Conservation (phyloP, 1,140 invertebrate genomes). For the Kradibia gibbosae region DNA sequence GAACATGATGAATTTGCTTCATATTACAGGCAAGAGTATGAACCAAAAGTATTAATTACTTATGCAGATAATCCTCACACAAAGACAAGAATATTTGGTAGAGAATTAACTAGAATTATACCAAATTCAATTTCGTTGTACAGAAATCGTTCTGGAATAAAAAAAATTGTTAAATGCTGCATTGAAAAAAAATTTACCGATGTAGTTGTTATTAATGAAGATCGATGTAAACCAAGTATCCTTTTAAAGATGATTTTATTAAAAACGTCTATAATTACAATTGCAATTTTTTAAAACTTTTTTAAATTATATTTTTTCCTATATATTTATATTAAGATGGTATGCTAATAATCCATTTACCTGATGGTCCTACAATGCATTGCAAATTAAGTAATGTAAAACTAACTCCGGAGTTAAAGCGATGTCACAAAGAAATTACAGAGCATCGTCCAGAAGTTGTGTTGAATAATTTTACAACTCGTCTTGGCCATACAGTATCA, state of each 20-base stretch:
- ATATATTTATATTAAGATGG: conserved; percentile 76
- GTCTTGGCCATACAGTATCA: conserved; percentile 90
- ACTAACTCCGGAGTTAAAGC: conserved; percentile 84
- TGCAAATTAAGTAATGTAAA: conserved; percentile 87
- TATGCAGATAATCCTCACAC: conserved; percentile 92
- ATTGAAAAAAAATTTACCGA: conserved; percentile 87
- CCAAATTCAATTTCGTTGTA: conserved; percentile 89
- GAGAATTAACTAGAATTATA: conserved; percentile 91
- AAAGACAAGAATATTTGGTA: conserved; percentile 93
- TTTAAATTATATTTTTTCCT: conserved; percentile 49
- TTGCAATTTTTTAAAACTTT: neutral
- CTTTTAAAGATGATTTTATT: conserved; percentile 55
- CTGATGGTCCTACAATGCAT: conserved; percentile 95
- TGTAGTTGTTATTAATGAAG: conserved; percentile 94
- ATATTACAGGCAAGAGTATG: conserved; percentile 89
- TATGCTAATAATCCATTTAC: conserved; percentile 92
- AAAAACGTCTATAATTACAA: conserved; percentile 7
- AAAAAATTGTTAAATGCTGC: conserved; percentile 91
- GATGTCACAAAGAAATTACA: conserved; percentile 85
- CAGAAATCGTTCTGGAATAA: conserved; percentile 89
- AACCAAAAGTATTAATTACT: conserved; percentile 96
- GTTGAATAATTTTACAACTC: conserved; percentile 96
- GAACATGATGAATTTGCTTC: conserved; percentile 89
- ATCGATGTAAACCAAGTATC: conserved; percentile 89
- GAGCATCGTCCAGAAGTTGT: conserved; percentile 94